Base-by-base conservation (phyloP, 2,113 vertebrate genomes). In the Phylloscopus trochiloides region DNA sequence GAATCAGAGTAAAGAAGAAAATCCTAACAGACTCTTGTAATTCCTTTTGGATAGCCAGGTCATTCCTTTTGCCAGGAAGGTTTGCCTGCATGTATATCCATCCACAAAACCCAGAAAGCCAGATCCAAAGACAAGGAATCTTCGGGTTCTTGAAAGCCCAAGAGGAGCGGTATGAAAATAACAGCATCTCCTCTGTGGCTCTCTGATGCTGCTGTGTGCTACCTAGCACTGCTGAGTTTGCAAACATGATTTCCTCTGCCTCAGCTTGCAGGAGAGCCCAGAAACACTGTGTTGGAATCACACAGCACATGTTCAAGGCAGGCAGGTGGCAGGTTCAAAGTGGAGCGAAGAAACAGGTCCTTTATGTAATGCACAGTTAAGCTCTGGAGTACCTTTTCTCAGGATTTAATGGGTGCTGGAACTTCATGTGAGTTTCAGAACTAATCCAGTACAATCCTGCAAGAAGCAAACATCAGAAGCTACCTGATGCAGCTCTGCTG, bases 241-340 rank as follows among this genome's bases (percentile, higher is more conserved):
- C 58, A 88, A 51, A 89, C n/a, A 36, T 18, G 16, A 57, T 47
- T 93, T 92, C 54, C 67, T 88, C 65, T 61, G 57, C 47, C 59
- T 88, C 68, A 92, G 71, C 65, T 91, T 82, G 38, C 52, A 73
- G 91, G 38, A 90, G 61, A 86, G 76, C 42, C 48, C 68, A 72
- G 88, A 80, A 92, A 72, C 21, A 26, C 51, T 59, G 19, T 83
- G 55, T 15, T 74, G 88, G 74, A 71, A 86, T 94, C 36, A 52
- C 62, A 85, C 19, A 55, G n/a, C 48, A 73, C 67, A 36, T 65
- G 78, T 85, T 75, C 50, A 58, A 91, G 66, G 76, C 57, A 92
- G 57, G 42, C 63, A 70, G 79, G 78, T 83, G 86, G 71, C 54
- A 83, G 24, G 88, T 92, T 95, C 63, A 83, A 95, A 92, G 72